Conservation (phyloP, 2,113 vertebrate species). For the Pedionomus torquatus region DNA sequence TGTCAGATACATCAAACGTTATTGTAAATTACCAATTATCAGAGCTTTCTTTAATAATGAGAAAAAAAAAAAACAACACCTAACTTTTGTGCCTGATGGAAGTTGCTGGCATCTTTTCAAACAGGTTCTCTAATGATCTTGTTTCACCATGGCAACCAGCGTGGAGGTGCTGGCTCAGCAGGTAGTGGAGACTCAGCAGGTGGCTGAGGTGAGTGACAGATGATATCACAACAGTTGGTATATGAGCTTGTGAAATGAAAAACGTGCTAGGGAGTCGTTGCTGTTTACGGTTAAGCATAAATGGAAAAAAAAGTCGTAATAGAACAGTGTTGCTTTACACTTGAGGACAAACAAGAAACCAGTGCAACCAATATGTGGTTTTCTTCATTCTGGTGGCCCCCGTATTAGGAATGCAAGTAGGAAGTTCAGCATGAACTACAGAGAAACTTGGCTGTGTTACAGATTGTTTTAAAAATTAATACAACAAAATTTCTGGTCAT, state of each 20-base stretch:
- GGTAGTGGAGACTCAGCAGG: conserved; percentile 87
- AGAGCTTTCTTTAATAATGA: conserved; percentile 35
- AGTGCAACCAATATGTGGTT: not conserved
- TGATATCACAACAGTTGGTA: conserved; percentile 51
- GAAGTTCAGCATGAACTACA: not conserved
- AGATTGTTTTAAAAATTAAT: not conserved
- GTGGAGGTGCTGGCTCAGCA: conserved; percentile 90
- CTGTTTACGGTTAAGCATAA: not conserved
- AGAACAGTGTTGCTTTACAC: not conserved
- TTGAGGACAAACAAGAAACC: not conserved
- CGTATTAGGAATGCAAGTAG: not conserved
- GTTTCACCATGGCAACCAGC: conserved; percentile 87
- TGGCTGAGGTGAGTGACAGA: conserved; percentile 88
- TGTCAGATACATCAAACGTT: not conserved
- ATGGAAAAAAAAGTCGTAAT: not conserved
- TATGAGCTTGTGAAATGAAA: conserved; percentile 46
- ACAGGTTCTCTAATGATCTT: conserved; percentile 91
- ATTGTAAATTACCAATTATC: not conserved
- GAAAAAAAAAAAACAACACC: conserved; percentile 31
- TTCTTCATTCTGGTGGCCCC: not conserved
- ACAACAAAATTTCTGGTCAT: not conserved
- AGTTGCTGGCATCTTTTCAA: conserved; percentile 79
- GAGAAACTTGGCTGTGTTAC: not conserved
- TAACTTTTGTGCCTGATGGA: conserved; percentile 72
- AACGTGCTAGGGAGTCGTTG: not conserved